Base-by-base conservation (phyloP, 2,797 vertebrate genomes). In the Luscinia megarhynchos region DNA sequence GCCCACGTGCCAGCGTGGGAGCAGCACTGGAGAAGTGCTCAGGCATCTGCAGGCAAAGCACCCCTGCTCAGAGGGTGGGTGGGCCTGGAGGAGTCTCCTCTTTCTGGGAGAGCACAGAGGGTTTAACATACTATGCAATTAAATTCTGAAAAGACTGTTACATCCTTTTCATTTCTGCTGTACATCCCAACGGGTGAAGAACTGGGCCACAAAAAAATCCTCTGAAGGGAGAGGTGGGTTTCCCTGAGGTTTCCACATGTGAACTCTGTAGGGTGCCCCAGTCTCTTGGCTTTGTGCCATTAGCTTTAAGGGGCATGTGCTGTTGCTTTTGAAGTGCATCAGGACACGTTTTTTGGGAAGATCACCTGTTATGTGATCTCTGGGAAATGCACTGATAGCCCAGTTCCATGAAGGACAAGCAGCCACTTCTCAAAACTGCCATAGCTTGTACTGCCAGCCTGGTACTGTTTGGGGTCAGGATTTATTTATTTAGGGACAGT, bases 61-160 rank as follows among this genome's bases (percentile, higher is more conserved):
- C 23, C 50, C 1, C 0, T 55, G 63, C 43, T 40, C 59, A 21
- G 72, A 79, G 48, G 18, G 59, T 23, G 55, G 46, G 3, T 66
- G 72, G 84, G 18, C 74, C 80, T 89, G 92, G 68, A 17, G 27
- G 84, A 51, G 67, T 21, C 62, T 88, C 48, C 73, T 89, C 62
- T 66, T 63, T 9, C 86, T 79, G 83, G 51, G 34, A 51, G 74
- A 70, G 7, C 80, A 61, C 24, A 53, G 84, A 84, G 84, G 81
- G 86, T 94, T 96, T 90, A 59, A 90, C 95, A 94, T 76, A 84
- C 97, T 98, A 97, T 98, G 97, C 98, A 98, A 98, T 96, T 73
- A 18, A 75, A 67, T 96, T 93, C 95, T 81, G 89, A 66, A 90
- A 92, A 94, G 95, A 94, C 97, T 97, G 90, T 94, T 87, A 59